Evolutionary conservation across 2,797 vertebrate genomes (phyloP), one percentile per base, ranked within the genome.

Genomic region (Cuculus canorus): DNA sequence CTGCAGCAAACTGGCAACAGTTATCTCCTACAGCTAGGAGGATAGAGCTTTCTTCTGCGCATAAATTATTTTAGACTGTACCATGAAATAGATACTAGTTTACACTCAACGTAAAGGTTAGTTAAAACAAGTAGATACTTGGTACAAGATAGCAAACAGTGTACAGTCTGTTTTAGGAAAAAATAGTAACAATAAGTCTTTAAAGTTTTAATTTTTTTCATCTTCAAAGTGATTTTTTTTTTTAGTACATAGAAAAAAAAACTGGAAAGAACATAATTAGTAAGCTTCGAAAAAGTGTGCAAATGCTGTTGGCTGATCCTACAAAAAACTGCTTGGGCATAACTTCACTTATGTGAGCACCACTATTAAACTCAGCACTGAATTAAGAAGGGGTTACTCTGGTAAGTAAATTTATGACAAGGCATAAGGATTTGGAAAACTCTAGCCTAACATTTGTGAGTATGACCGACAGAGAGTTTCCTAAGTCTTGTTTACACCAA

Each of bases 1-100:
- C 82, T 88, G 73, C 86, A 88, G 68, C 78, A 86, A 71, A 80
- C 52, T 94, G 61, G 56, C 70, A 72, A 87, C 53, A 73, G 47
- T 71, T 78, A 57, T 7, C 56, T 64, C 39, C 54, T 86, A 37
- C 69, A 71, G 71, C 41, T 69, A 92, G 84, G 85, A 78, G 64
- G 90, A 47, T 8, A 87, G 56, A 65, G 41, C 37, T n/a, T 57
- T 79, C 78, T 81, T 83, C 65, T 66, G 85, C 78, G 79, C 71
- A 32, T 37, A 56, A 73, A 13, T 35, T 63, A 27, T 47, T 77
- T 63, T 92, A 59, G 71, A 24, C 81, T 91, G 85, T 60, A 64
- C 57, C 32, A 9, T 53, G 69, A 89, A 35, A 47, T 84, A 85
- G 27, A 70, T 90, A 57, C 45, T 61, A 30, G 7, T 56, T 84